Evolutionary conservation across 2,113 vertebrate genomes (phyloP).

Genomic region (Tachycineta bicolor): DNA sequence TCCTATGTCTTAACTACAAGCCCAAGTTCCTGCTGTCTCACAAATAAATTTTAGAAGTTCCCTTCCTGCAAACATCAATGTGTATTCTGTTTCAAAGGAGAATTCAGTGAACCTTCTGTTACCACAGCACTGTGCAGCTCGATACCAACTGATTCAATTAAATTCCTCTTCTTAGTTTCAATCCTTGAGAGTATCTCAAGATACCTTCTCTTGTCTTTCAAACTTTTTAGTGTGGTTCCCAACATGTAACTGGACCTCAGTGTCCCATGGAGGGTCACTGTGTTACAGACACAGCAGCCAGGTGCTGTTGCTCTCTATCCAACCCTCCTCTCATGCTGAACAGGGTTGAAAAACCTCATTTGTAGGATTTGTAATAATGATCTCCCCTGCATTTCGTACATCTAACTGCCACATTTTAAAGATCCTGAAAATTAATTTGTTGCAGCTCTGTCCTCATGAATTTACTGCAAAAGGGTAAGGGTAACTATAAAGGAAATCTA

Average conservation of each 20-base stretch:
- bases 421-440: not conserved
- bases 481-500: not conserved
- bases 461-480: not conserved
- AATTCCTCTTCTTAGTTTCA: not conserved
- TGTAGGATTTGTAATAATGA: not conserved
- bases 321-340: not conserved
- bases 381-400: not conserved
- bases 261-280: not conserved
- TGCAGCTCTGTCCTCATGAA: not conserved
- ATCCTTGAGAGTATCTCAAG: not conserved
- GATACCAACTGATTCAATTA: not conserved
- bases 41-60: not conserved
- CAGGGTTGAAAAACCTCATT: not conserved
- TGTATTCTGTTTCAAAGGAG: not conserved
- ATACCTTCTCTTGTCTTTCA: not conserved
- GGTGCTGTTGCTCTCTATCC: accelerated
- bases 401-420: not conserved
- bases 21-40: not conserved
- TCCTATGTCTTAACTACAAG: not conserved
- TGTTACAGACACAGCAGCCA: not conserved
- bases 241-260: not conserved
- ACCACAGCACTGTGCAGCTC: not conserved
- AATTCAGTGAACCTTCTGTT: not conserved
- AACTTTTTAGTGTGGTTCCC: not conserved
- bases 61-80: not conserved